Evolutionary conservation across 2,888 invertebrate species (phyloP).

Genomic region (Capitulum mitella): DNA sequence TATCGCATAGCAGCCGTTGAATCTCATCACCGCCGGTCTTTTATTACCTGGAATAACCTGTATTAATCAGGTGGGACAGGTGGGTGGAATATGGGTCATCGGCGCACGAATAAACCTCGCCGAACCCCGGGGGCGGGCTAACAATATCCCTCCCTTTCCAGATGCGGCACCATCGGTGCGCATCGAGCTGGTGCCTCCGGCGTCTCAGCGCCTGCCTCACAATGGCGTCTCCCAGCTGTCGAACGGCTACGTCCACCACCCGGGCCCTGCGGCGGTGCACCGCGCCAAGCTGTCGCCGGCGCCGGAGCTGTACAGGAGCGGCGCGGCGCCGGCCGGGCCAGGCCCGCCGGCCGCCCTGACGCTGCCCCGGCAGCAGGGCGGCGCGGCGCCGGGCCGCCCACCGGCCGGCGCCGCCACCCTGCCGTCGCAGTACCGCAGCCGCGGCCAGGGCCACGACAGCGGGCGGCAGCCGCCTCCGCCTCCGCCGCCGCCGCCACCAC

Average conservation of each 20-base stretch:
- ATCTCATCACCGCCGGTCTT: not conserved
- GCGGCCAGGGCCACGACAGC: not conserved
- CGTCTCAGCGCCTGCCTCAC: not conserved
- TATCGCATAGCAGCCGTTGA: not conserved
- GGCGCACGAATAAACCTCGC: not conserved
- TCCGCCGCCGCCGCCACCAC: not conserved
- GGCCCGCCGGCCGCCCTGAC: constrained; percentile 9
- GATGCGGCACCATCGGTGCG: not conserved
- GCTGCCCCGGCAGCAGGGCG: constrained; percentile 1
- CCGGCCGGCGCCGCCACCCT: not conserved
- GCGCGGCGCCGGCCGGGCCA: constrained; percentile 11
- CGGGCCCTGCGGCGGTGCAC: not conserved
- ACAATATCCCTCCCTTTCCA: not conserved
- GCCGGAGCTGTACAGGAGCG: constrained; percentile 16
- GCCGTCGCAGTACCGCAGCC: constrained; percentile 1
- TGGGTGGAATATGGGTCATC: not conserved
- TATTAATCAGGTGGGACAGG: not conserved
- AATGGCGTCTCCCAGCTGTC: not conserved
- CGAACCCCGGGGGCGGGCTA: not conserved
- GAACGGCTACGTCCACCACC: not conserved
- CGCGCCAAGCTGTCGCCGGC: not conserved
- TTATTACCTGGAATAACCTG: not conserved
- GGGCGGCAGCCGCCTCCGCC: not conserved
- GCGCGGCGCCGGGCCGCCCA: not conserved
- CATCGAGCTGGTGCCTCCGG: not conserved